These are phyloP conservation scores for Philopedon plagiatum DNA, from an alignment of 2,888 invertebrate species.

Conservation along the genomic window DNA sequence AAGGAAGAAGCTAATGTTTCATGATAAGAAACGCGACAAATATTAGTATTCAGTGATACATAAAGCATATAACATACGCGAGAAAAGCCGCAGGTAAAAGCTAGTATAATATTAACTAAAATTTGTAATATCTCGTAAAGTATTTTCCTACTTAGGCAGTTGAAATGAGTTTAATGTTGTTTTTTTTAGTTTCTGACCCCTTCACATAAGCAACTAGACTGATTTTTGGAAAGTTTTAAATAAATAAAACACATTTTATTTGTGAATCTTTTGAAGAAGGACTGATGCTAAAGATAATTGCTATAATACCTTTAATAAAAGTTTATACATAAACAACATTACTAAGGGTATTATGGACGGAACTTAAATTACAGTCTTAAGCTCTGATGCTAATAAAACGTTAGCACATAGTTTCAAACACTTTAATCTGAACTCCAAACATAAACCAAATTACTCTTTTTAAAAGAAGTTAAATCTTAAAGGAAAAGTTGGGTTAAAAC, in stretches of 20 bases:
- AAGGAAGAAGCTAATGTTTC: too few species aligned
- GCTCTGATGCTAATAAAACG: slow-evolving; percentile 6
- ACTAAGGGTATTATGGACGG: not conserved
- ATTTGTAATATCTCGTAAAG: too few species aligned
- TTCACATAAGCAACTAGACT: too few species aligned
- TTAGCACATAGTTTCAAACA: slow-evolving; percentile 9
- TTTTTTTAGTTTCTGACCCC: too few species aligned
- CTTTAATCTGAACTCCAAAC: not conserved
- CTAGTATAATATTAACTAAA: too few species aligned
- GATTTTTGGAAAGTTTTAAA: too few species aligned
- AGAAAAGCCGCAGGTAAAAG: too few species aligned
- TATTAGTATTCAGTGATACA: too few species aligned
- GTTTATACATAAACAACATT: not conserved
- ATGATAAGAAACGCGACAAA: too few species aligned
- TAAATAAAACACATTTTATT: not conserved
- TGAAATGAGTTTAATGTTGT: too few species aligned
- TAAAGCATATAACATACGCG: too few species aligned
- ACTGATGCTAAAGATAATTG: not conserved
- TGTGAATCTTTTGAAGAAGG: not conserved
- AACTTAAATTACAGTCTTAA: not conserved
- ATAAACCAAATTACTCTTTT: slow-evolving; percentile 1
- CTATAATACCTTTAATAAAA: not conserved
- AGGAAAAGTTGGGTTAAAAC: not conserved
- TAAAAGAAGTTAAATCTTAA: not conserved
- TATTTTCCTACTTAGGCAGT: too few species aligned